Evolutionary conservation across 1,140 invertebrate genomes (phyloP).

Genomic region (Mycetomoellerius zeteki): DNA sequence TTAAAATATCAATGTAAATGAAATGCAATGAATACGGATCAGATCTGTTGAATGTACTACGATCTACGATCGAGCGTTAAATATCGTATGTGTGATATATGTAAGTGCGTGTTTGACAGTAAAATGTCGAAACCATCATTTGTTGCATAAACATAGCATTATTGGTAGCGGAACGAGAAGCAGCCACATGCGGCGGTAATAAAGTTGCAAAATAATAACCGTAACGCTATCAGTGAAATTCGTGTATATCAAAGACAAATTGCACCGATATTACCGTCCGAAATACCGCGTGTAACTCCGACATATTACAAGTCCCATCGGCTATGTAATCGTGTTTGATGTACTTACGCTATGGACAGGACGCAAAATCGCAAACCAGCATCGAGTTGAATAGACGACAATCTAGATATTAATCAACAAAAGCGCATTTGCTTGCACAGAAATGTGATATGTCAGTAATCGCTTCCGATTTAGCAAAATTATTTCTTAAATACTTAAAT

Average conservation of each 20-base stretch:
- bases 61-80: constrained; percentile 20
- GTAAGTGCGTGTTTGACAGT: background rate
- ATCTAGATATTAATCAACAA: constrained; percentile 38
- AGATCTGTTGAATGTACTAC: constrained; percentile 15
- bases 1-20: constrained; percentile 10
- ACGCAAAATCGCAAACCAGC: constrained; percentile 28
- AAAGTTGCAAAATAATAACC: constrained; percentile 63
- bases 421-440: background rate
- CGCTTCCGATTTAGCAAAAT: background rate
- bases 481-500: background rate
- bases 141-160: constrained; percentile 13
- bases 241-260: constrained; percentile 59
- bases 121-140: constrained; percentile 54
- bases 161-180: constrained; percentile 12
- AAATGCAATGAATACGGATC: background rate
- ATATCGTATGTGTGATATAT: background rate
- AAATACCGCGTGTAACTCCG: constrained; percentile 39
- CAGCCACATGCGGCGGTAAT: constrained; percentile 26
- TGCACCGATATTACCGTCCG: constrained; percentile 51
- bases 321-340: constrained; percentile 43
- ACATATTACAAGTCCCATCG: constrained; percentile 48
- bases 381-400: constrained; percentile 12
- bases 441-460: constrained; percentile 8
- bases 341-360: constrained; percentile 17
- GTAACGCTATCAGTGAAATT: constrained; percentile 58